These are phyloP conservation scores for Neocrepidodera transversa DNA, from an alignment of 2,888 invertebrate genomes.

Conservation along the genomic window DNA sequence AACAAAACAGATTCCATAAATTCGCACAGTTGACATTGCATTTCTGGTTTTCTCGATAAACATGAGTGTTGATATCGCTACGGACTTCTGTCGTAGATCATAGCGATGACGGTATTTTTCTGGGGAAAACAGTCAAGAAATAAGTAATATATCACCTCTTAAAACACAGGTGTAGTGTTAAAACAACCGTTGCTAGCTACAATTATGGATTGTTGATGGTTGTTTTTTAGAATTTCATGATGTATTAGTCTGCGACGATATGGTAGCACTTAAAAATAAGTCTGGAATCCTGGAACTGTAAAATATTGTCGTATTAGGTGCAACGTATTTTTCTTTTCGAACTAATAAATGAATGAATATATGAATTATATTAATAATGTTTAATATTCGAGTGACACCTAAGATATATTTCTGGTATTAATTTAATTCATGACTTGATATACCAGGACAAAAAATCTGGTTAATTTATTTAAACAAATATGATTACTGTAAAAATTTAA, in stretches of 20 bases:
- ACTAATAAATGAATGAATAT: no score
- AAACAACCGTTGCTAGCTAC: slow-evolving; percentile 20
- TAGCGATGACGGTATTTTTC: slow-evolving; percentile 41
- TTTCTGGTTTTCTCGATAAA: slow-evolving; percentile 6
- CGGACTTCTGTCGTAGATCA: slow-evolving; percentile 44
- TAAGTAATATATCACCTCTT: slow-evolving; percentile 52
- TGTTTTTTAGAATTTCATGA: slow-evolving; percentile 21
- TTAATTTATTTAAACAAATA: no score
- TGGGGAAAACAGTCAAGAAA: slow-evolving; percentile 45
- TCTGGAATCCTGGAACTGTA: no score
- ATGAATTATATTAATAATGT: no score
- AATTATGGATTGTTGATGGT: slow-evolving; percentile 23
- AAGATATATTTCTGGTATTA: no score
- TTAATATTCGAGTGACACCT: no score
- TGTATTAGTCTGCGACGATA: slow-evolving; percentile 19
- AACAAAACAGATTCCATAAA: not conserved
- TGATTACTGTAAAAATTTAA: no score
- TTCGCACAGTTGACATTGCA: not conserved
- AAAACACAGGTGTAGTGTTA: slow-evolving; percentile 49
- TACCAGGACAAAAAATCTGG: no score
- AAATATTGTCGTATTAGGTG: no score
- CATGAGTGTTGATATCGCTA: slow-evolving; percentile 8
- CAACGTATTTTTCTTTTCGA: no score
- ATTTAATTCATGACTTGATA: no score
- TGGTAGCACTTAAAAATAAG: not conserved